Evolutionary conservation across 2,797 vertebrate genomes (phyloP).

Genomic region (Enteromius radiatus): DNA sequence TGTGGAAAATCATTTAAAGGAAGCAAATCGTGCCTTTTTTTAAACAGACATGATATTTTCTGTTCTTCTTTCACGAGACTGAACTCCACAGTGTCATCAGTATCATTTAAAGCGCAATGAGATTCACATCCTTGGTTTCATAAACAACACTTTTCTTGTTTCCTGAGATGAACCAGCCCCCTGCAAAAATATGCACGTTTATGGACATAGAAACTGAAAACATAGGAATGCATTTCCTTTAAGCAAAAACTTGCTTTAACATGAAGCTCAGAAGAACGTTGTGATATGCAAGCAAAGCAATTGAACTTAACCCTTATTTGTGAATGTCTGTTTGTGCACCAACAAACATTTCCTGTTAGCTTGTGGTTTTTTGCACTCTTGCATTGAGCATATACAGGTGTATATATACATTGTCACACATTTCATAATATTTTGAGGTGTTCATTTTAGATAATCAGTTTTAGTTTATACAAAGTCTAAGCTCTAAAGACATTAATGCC

Average conservation of each 20-base stretch:
- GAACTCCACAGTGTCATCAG: not conserved
- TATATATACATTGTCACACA: not conserved
- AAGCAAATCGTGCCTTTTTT: slow-evolving; percentile 5
- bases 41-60: slow-evolving; percentile 17
- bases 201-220: not conserved
- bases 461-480: not conserved
- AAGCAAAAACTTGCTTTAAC: slow-evolving; percentile 4
- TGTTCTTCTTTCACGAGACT: slow-evolving; percentile 22
- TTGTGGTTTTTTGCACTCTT: slow-evolving; percentile 50
- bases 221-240: not conserved
- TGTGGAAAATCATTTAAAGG: not conserved
- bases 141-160: not conserved
- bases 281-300: not conserved
- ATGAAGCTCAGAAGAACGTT: not conserved
- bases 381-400: not conserved
- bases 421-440: not conserved
- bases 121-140: slow-evolving; percentile 5
- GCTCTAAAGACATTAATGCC: not conserved
- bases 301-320: slow-evolving; percentile 35
- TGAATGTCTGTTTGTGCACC: slow-evolving; percentile 52
- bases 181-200: not conserved
- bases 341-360: slow-evolving; percentile 53
- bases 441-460: not conserved
- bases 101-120: not conserved
- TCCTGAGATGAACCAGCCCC: not conserved